phyloP scores from a whole-genome alignment of 2,113 vertebrate species.

The Tauraco erythrolophus region DNA sequence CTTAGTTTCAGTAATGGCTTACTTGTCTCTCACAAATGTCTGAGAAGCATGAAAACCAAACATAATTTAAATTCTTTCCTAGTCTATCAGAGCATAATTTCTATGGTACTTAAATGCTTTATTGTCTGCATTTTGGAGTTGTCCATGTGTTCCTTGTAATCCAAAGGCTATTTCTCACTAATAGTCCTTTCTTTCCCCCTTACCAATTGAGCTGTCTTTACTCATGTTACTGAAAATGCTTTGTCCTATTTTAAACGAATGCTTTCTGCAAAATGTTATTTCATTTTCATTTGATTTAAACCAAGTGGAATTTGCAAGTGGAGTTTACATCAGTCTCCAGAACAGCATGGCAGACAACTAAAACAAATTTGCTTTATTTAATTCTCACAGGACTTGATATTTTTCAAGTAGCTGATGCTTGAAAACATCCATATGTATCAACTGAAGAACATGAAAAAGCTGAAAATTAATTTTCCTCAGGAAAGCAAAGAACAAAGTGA shows the following conservation, averaged over 20 bases:
- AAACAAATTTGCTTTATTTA: conserved; percentile 48
- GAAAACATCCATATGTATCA: conserved; percentile 57
- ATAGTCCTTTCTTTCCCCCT: neutral
- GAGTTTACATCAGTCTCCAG: conserved; percentile 25
- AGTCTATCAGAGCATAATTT: neutral
- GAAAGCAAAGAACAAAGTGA: conserved; percentile 55
- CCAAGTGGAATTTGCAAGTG: conserved; percentile 33
- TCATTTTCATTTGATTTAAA: conserved; percentile 63
- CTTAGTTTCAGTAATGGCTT: neutral
- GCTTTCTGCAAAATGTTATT: conserved; percentile 44
- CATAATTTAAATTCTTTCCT: neutral
- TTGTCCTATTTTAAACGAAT: conserved; percentile 30
- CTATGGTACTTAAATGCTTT: neutral
- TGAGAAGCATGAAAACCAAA: neutral
- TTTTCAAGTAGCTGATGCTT: conserved; percentile 34
- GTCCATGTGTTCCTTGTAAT: neutral
- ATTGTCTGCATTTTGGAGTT: neutral
- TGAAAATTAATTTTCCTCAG: conserved; percentile 39
- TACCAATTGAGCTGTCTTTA: conserved; percentile 8
- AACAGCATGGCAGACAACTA: conserved; percentile 31
- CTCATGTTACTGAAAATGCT: neutral
- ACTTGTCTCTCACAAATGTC: conserved; percentile 7
- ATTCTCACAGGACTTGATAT: conserved; percentile 42
- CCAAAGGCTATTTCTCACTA: neutral
- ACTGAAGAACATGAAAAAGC: conserved; percentile 26